Conservation (phyloP, 2,797 vertebrate genomes). For the Rallus crepitans region DNA sequence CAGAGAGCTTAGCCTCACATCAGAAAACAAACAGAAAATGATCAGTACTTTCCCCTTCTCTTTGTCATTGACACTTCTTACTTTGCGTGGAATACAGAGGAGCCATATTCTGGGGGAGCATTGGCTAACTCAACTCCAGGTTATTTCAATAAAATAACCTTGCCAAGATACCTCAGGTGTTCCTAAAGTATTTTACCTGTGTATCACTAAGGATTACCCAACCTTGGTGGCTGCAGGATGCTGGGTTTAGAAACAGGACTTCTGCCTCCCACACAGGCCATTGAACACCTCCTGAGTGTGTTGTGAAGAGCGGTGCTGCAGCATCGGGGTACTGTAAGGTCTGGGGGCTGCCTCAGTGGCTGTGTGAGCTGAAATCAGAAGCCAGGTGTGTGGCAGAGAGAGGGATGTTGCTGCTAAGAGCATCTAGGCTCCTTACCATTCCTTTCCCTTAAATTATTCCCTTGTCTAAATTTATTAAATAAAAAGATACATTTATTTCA, state of each 20-base stretch:
- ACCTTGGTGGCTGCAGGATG: neutral
- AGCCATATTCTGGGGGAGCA: neutral
- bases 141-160: neutral
- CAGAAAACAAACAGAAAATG: neutral
- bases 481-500: neutral
- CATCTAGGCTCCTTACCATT: neutral
- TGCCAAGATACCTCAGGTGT: neutral
- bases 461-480: neutral
- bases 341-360: neutral
- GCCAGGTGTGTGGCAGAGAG: neutral
- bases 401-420: neutral
- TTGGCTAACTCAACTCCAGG: neutral
- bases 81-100: neutral
- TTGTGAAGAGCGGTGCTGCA: neutral
- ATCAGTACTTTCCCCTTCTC: neutral
- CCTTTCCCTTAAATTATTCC: neutral
- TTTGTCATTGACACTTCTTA: neutral
- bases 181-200: neutral
- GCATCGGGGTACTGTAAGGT: neutral
- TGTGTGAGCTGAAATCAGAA: neutral
- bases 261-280: fast-evolving
- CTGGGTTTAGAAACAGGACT: neutral
- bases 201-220: neutral
- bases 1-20: neutral
- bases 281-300: neutral